Evolutionary conservation across 2,888 invertebrate species (phyloP).

Genomic region (Crematogaster levior): DNA sequence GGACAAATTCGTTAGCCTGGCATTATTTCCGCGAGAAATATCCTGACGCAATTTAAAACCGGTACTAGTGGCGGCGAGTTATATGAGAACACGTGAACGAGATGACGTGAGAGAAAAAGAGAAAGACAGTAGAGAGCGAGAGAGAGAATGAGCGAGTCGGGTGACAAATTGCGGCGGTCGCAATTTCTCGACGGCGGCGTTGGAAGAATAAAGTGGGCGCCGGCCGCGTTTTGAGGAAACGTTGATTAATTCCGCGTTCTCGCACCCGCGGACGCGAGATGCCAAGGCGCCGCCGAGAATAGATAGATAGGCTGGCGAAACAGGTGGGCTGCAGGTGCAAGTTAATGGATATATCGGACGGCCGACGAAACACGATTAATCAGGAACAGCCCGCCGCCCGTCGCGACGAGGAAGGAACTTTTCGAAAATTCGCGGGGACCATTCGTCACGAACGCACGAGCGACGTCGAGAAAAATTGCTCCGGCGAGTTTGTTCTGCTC

Average conservation of each 20-base stretch:
- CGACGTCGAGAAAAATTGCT: conserved; percentile 48
- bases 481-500: conserved; percentile 23
- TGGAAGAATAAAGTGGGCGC: conserved; percentile 57
- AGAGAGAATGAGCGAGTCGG: neutral
- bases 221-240: conserved; percentile 47
- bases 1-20: conserved; percentile 58
- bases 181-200: conserved; percentile 58
- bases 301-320: conserved; percentile 62
- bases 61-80: neutral
- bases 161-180: conserved; percentile 64
- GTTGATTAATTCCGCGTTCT: conserved; percentile 65
- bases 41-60: conserved; percentile 63
- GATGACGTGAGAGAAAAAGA: neutral
- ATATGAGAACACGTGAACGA: neutral
- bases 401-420: conserved; percentile 57
- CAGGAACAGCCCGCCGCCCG: conserved; percentile 41
- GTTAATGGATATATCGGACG: conserved; percentile 71
- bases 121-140: neutral
- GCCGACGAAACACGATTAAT: conserved; percentile 69
- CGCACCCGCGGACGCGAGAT: conserved; percentile 37
- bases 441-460: conserved; percentile 64
- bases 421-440: conserved; percentile 63
- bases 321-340: conserved; percentile 61
- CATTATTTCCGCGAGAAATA: conserved; percentile 61
- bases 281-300: conserved; percentile 31